phyloP scores from a whole-genome alignment of 2,888 invertebrate species.

The Mayetiola destructor region DNA sequence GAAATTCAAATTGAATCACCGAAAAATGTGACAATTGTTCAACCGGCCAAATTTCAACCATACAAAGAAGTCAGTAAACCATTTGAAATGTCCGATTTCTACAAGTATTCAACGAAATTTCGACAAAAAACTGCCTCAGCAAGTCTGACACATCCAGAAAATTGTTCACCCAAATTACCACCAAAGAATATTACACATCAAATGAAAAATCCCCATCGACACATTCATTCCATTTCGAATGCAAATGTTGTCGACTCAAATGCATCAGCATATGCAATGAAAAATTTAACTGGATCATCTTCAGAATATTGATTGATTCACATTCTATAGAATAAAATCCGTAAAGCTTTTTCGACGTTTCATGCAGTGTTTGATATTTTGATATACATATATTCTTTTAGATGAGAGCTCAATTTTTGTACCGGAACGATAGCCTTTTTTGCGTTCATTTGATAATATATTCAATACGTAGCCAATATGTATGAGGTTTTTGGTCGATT shows the following conservation, averaged over 20 bases:
- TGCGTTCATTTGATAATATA: too few relatives aligned
- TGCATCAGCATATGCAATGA: not conserved
- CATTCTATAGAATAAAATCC: too few relatives aligned
- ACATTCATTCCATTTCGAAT: slow-evolving; percentile 1
- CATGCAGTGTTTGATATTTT: too few relatives aligned
- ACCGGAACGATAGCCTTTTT: too few relatives aligned
- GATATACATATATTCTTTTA: too few relatives aligned
- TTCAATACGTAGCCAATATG: too few relatives aligned
- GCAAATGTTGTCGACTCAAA: not conserved
- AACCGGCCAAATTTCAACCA: slow-evolving; percentile 78
- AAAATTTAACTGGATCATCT: too few relatives aligned
- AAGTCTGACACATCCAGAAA: slow-evolving; percentile 8
- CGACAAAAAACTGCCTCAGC: slow-evolving; percentile 43
- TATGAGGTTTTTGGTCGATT: too few relatives aligned
- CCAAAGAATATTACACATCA: slow-evolving; percentile 1
- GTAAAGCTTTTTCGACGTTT: too few relatives aligned
- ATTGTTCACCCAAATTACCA: slow-evolving; percentile 10
- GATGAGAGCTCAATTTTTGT: too few relatives aligned
- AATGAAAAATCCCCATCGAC: not conserved
- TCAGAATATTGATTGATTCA: too few relatives aligned
- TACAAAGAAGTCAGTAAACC: slow-evolving; percentile 90
- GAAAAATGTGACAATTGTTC: slow-evolving; percentile 69
- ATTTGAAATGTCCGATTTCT: slow-evolving; percentile 95
- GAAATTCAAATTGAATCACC: slow-evolving; percentile 54
- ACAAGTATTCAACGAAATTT: slow-evolving; percentile 91